Conservation (phyloP, 2,797 vertebrate genomes). For the Chaetophractus vellerosus region DNA sequence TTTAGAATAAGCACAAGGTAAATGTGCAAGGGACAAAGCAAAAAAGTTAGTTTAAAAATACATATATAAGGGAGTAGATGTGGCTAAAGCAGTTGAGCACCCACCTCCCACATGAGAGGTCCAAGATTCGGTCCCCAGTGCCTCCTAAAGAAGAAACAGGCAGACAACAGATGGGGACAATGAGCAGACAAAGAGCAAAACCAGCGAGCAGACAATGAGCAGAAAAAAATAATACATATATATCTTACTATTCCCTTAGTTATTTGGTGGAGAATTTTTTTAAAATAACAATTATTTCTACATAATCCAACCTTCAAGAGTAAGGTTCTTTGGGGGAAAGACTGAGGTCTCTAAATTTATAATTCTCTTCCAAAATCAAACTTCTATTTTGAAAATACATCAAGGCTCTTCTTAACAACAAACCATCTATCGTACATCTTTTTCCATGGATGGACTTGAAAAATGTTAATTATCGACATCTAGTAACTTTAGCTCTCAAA, state of each 20-base stretch:
- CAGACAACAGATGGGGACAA: no score
- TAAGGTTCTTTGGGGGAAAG: slow-evolving; percentile 24
- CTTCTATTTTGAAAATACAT: slow-evolving; percentile 33
- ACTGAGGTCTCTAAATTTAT: background rate
- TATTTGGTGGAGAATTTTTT: slow-evolving; percentile 7
- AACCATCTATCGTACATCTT: background rate
- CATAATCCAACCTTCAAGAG: background rate
- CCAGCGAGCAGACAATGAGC: no score
- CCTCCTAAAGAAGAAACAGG: no score
- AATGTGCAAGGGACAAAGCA: background rate
- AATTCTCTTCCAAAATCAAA: background rate
- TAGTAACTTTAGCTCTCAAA: slow-evolving; percentile 25
- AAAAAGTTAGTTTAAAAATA: background rate
- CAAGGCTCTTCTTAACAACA: slow-evolving; percentile 49
- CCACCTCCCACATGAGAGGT: no score
- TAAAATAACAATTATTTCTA: background rate
- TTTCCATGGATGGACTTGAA: background rate
- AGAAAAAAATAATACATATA: background rate
- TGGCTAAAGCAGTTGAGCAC: no score
- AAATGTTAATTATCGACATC: slow-evolving; percentile 31
- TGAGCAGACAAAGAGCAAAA: no score
- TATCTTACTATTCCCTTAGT: background rate
- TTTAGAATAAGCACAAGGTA: slow-evolving; percentile 34
- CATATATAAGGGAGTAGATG: background rate
- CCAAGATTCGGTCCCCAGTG: no score